Conservation (phyloP, 2,888 invertebrate species). For the Agriopis marginaria region DNA sequence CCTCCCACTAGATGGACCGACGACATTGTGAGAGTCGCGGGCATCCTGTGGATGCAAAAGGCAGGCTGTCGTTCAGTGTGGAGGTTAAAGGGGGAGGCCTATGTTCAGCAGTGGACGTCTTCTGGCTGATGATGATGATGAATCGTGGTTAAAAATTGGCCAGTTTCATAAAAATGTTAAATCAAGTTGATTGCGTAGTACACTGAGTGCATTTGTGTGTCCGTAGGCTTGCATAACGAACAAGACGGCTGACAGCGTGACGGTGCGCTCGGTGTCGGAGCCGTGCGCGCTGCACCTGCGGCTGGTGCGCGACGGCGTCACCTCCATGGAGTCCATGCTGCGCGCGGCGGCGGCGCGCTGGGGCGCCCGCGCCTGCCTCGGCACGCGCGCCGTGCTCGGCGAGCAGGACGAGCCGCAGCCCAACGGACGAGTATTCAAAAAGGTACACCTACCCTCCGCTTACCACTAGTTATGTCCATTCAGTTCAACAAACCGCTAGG, state of each 20-base stretch:
- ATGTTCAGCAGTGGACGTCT: too few relatives aligned
- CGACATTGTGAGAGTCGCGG: too few relatives aligned
- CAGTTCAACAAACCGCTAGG: too few relatives aligned
- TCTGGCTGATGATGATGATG: too few relatives aligned
- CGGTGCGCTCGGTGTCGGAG: constrained; percentile 90
- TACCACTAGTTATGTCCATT: not conserved
- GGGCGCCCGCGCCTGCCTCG: constrained; percentile 92
- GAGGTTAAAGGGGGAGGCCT: too few relatives aligned
- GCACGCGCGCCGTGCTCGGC: constrained; percentile 95
- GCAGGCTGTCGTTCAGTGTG: too few relatives aligned
- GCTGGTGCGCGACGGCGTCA: constrained; percentile 91
- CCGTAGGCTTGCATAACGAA: constrained; percentile 90
- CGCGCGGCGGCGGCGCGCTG: constrained; percentile 91
- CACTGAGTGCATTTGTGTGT: not conserved
- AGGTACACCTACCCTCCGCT: constrained; percentile 82
- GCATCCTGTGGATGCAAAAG: too few relatives aligned
- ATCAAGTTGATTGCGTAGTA: not conserved
- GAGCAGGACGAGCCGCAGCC: constrained; percentile 98
- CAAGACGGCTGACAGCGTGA: constrained; percentile 89
- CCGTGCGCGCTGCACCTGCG: constrained; percentile 90
- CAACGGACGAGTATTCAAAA: constrained; percentile 98
- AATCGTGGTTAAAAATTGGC: too few relatives aligned
- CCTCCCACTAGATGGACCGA: too few relatives aligned
- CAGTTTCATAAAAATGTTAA: too few relatives aligned
- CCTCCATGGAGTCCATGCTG: constrained; percentile 94